These are phyloP conservation scores for Mesoligia furuncula DNA, from an alignment of 2,888 invertebrate genomes.

Conservation along the genomic window DNA sequence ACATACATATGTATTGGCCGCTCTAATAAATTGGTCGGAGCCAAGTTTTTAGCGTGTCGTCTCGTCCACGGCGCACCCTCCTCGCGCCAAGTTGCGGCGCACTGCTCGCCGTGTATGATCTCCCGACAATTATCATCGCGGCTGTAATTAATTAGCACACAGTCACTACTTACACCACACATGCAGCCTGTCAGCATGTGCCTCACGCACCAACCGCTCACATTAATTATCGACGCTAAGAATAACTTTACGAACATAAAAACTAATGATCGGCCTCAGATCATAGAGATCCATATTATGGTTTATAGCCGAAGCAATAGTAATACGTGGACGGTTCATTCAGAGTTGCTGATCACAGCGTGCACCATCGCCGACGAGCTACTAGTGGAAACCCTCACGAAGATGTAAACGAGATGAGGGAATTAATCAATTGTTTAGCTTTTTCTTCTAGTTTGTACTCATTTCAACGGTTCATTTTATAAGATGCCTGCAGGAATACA, in stretches of 20 bases:
- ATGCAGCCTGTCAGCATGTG: background rate
- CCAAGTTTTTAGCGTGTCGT: constrained; percentile 68
- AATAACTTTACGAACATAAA: constrained; percentile 1
- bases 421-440: background rate
- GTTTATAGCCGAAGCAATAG: background rate
- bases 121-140: constrained; percentile 21
- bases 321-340: background rate
- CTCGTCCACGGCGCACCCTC: constrained; percentile 18
- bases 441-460: background rate
- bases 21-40: constrained; percentile 83
- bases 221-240: constrained; percentile 7
- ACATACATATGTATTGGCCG: constrained; percentile 85
- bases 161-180: constrained; percentile 2
- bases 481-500: background rate
- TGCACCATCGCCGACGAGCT: background rate
- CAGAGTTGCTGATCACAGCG: background rate
- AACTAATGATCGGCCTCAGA: constrained; percentile 1
- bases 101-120: constrained; percentile 4
- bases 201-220: background rate
- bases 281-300: background rate
- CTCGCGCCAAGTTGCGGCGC: constrained; percentile 4
- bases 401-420: background rate
- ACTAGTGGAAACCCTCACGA: background rate
- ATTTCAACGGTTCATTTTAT: background rate
- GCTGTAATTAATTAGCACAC: constrained; percentile 23